Conservation (phyloP, 2,113 vertebrate species). For the Gavialis gangeticus region DNA sequence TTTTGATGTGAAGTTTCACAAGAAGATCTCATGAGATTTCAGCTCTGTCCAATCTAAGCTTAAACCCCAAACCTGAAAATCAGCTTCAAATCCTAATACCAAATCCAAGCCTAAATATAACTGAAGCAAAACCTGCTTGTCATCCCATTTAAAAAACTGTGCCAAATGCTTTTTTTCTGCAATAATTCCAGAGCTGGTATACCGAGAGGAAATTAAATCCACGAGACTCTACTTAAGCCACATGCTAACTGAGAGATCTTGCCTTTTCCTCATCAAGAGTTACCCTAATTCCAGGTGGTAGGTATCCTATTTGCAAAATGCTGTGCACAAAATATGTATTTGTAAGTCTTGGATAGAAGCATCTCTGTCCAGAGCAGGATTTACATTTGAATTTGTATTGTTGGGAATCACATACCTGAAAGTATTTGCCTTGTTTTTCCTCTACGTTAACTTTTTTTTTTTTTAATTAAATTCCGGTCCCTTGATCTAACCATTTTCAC, state of each 20-base stretch:
- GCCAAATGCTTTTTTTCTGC: neutral
- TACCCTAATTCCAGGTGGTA: neutral
- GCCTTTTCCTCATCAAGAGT: constrained; percentile 18
- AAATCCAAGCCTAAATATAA: neutral
- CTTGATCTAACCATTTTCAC: constrained; percentile 10
- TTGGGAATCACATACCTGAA: constrained; percentile 18
- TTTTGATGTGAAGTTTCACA: neutral
- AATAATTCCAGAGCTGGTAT: neutral
- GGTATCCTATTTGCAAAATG: constrained; percentile 26
- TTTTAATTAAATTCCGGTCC: constrained; percentile 50
- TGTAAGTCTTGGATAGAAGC: neutral
- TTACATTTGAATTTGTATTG: constrained; percentile 42
- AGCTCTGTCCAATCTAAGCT: neutral
- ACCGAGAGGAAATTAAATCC: neutral
- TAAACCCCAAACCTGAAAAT: neutral
- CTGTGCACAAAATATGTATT: neutral
- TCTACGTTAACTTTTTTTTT: constrained; percentile 1
- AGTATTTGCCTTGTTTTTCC: neutral
- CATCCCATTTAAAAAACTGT: neutral
- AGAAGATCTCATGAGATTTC: neutral
- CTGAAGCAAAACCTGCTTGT: neutral
- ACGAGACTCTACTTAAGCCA: neutral
- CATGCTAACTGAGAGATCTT: neutral
- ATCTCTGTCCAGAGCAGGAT: constrained; percentile 41
- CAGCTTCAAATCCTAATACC: neutral